Conservation (phyloP, 2,113 vertebrate genomes). For the Lepus americanus region DNA sequence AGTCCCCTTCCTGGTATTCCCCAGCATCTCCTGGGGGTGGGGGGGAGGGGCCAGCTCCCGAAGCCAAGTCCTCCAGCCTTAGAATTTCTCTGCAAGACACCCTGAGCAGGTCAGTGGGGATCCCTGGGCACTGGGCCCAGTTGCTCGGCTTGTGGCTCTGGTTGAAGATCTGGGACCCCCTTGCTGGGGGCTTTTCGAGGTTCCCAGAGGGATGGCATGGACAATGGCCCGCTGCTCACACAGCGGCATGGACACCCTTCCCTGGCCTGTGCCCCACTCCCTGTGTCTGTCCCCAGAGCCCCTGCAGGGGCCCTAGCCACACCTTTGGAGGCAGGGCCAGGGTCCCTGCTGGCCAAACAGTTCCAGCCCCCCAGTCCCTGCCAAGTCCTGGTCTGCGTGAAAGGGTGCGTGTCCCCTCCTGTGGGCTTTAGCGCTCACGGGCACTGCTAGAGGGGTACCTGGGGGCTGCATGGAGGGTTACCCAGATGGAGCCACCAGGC, state of each 20-base stretch:
- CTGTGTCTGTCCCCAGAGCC: not conserved
- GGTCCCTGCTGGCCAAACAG: not conserved
- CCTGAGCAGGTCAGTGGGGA: not conserved
- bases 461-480: not conserved
- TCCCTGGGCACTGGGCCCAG: not conserved
- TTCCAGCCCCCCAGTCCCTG: accelerated
- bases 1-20: not conserved
- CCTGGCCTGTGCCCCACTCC: not conserved
- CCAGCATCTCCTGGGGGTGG: not conserved
- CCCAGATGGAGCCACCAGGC: not conserved
- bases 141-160: not conserved
- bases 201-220: not conserved
- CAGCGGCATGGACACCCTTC: no score
- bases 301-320: not conserved
- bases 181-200: not conserved
- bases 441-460: no score
- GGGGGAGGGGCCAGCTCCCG: not conserved
- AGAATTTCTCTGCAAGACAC: not conserved
- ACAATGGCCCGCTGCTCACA: no score
- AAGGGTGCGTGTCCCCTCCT: not conserved
- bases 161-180: not conserved
- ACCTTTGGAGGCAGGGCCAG: not conserved
- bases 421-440: not conserved
- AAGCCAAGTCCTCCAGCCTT: not conserved
- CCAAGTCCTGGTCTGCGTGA: not conserved